phyloP scores from a whole-genome alignment of 2,797 vertebrate species.

The Novumbra hubbsi region DNA sequence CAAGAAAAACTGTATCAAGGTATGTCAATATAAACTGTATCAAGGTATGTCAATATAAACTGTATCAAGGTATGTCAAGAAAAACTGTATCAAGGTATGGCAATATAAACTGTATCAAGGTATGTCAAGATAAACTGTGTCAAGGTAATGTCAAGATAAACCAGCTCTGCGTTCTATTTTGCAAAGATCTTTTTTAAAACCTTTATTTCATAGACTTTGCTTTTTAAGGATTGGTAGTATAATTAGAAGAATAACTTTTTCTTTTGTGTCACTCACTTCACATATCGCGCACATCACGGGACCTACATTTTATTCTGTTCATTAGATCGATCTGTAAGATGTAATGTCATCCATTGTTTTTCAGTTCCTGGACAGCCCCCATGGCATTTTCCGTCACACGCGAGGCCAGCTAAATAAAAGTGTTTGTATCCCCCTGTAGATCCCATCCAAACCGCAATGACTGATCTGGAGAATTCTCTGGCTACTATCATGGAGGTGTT shows the following conservation, averaged over 20 bases:
- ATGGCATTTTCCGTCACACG: not conserved
- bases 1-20: too few species aligned
- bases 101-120: too few species aligned
- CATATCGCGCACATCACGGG: not conserved
- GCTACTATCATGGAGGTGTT: conserved; percentile 77
- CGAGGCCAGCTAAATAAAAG: not conserved
- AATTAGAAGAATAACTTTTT: not conserved
- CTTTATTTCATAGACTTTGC: not conserved
- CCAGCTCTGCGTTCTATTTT: too few species aligned
- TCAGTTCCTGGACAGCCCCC: not conserved
- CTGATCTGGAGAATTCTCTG: conserved; percentile 82
- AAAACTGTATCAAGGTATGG: too few species aligned
- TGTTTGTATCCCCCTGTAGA: not conserved
- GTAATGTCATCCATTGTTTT: not conserved
- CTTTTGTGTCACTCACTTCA: not conserved
- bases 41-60: too few species aligned
- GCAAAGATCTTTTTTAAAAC: not conserved
- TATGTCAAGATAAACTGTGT: too few species aligned
- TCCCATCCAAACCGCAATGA: conserved; percentile 62
- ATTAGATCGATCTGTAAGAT: not conserved
- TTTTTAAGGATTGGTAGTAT: not conserved
- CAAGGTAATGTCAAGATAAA: too few species aligned
- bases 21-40: too few species aligned
- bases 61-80: too few species aligned
- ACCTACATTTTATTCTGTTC: not conserved